phyloP scores from a whole-genome alignment of 2,113 vertebrate species.

The Atlantisia rogersi region DNA sequence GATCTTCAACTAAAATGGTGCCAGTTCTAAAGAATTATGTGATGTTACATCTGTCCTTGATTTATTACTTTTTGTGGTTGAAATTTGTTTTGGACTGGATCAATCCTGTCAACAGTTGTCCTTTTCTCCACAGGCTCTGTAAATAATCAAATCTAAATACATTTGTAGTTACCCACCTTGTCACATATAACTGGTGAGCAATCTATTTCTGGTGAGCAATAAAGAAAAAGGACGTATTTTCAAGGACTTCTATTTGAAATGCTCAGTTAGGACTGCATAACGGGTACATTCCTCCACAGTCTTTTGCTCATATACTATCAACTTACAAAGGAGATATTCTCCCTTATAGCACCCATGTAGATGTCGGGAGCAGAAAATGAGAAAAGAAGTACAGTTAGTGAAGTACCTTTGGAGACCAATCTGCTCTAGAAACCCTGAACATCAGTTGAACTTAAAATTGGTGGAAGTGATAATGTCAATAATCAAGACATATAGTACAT shows the following conservation, averaged over 20 bases:
- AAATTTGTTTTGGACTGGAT: conserved; percentile 18
- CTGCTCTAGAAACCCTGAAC: not conserved
- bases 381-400: not conserved
- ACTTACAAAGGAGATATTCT: not conserved
- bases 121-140: not conserved
- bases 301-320: not conserved
- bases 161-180: conserved; percentile 18
- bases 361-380: not conserved
- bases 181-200: not conserved
- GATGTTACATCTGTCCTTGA: not conserved
- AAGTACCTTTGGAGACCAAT: not conserved
- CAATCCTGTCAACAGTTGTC: not conserved
- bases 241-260: conserved; percentile 19
- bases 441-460: not conserved
- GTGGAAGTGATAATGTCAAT: not conserved
- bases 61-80: not conserved
- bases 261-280: not conserved
- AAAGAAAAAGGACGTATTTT: conserved; percentile 33
- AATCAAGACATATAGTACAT: not conserved
- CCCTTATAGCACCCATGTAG: not conserved
- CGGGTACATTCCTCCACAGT: not conserved
- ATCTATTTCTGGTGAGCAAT: not conserved
- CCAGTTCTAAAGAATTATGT: not conserved
- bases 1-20: not conserved
- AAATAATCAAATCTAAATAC: conserved; percentile 57